Base-by-base conservation (phyloP, 1,140 invertebrate genomes). In the Brachionus rotundiformis region DNA sequence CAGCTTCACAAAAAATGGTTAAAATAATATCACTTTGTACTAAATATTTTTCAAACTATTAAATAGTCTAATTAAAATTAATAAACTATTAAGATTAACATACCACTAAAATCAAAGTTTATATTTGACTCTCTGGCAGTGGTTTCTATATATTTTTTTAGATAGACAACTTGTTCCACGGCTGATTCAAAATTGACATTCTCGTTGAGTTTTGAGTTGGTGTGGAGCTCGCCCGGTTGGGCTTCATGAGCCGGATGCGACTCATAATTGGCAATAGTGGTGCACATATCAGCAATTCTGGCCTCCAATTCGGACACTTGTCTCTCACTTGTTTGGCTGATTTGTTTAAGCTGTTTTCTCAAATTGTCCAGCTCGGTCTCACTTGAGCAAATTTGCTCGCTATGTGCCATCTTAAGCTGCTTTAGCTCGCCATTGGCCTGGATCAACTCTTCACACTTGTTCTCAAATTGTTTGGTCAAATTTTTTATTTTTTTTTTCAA, bases 391-490 rank as follows among this genome's bases (percentile, higher is more conserved):
- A 79, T 39, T 29, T 59, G 47, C 16, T 63, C 59, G 23, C 13
- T 39, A n/a, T 79, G 76, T 19, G 27, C 33, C 25, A 79, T 23
- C 29, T 39, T 79, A n/a, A 79, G 59, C 10, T 79, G 31, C 23
- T 63, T 79, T 1, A 79, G 33, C 16, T 79, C 76, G 11, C 13
- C 54, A 39, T 36, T 41, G 23, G 31, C 31, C 25, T 79, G 76
- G 8, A 59, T 31, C 16, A 79, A 19, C 13, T 79, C 76, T 39
- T 79, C 76, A 10, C 76, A 79, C 13, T 79, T 79, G 10, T 79
- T 79, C n/a, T 79, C 76, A 31, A 79, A 63, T 63, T 79, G 76
- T 79, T 79, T 79, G 19, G 3, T 54, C 23, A 79, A 59, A 63
- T 63, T 79, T 79, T 79, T 79, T 1, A 59, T 54, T 54, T 63